Percentiles rank a stretch among this genome's conserved stretches.
Evolutionary conservation across 2,113 vertebrate species (phyloP).

Genomic region (Panthera tigris): DNA sequence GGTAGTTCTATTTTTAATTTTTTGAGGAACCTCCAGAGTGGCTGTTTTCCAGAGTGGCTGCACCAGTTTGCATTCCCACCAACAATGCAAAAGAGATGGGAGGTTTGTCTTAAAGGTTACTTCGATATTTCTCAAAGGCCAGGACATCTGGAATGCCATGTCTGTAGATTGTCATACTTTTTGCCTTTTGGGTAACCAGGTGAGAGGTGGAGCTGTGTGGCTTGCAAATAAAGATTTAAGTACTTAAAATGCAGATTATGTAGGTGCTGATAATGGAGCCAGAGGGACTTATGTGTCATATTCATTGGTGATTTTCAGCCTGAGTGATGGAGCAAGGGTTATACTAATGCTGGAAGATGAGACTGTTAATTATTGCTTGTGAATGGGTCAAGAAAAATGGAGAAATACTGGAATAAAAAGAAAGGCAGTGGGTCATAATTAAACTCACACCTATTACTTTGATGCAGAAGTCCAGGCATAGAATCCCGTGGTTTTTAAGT

Average conservation of each 20-base stretch:
- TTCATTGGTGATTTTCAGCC: not conserved
- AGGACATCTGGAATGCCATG: not conserved
- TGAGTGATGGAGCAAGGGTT: not conserved
- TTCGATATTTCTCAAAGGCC: not conserved
- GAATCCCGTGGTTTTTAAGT: not conserved
- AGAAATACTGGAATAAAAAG: not conserved
- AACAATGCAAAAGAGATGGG: not conserved
- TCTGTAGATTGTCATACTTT: not conserved
- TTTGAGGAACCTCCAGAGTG: too few relatives aligned
- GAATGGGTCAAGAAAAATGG: not conserved
- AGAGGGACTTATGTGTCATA: not conserved
- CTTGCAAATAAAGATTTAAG: not conserved
- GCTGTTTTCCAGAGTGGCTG: too few relatives aligned
- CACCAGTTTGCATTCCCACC: too few relatives aligned
- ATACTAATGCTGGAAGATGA: not conserved
- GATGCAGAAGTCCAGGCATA: not conserved
- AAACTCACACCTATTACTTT: not conserved
- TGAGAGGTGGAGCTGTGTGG: not conserved
- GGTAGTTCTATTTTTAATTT: too few relatives aligned
- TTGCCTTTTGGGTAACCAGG: not conserved
- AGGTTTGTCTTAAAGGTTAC: not conserved
- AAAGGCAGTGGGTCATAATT: not conserved
- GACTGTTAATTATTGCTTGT: not conserved
- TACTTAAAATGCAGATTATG: not conserved
- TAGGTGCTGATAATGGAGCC: not conserved